These are phyloP conservation scores for Watersipora subatra DNA, from an alignment of 1,140 invertebrate species.

Conservation along the genomic window DNA sequence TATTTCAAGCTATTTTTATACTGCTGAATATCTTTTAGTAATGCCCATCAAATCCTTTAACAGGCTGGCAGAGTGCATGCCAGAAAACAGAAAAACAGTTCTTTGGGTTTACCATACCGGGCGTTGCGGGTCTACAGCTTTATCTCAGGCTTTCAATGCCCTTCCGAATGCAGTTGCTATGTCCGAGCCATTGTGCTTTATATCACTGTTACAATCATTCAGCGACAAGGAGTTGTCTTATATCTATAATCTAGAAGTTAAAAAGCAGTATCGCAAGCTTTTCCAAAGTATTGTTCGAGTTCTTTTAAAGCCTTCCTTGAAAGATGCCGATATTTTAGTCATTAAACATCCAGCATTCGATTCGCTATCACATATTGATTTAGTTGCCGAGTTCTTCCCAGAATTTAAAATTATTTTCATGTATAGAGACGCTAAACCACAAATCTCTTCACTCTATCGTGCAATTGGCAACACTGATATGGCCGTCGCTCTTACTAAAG, in stretches of 20 bases:
- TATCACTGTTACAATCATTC: not conserved
- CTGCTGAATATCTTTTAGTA: not conserved
- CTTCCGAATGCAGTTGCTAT: not conserved
- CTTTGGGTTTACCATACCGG: not conserved
- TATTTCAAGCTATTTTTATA: not conserved
- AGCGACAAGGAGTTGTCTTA: not conserved
- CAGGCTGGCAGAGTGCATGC: not conserved
- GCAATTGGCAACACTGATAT: not conserved
- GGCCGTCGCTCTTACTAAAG: not conserved
- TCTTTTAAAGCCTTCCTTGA: not conserved
- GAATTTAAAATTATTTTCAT: not conserved
- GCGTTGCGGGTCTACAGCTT: not conserved
- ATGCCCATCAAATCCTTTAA: not conserved
- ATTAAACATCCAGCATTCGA: not conserved
- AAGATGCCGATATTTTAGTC: not conserved
- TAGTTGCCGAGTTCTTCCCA: not conserved
- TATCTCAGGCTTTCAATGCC: not conserved
- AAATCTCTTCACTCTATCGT: not conserved
- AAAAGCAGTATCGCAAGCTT: not conserved
- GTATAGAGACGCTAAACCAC: not conserved
- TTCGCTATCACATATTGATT: not conserved
- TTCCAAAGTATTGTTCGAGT: not conserved
- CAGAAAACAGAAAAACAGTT: not conserved
- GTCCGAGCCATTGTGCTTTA: not conserved
- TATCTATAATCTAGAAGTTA: not conserved